Base-by-base conservation (phyloP, 2,888 invertebrate species). In the Encarsia formosa region DNA sequence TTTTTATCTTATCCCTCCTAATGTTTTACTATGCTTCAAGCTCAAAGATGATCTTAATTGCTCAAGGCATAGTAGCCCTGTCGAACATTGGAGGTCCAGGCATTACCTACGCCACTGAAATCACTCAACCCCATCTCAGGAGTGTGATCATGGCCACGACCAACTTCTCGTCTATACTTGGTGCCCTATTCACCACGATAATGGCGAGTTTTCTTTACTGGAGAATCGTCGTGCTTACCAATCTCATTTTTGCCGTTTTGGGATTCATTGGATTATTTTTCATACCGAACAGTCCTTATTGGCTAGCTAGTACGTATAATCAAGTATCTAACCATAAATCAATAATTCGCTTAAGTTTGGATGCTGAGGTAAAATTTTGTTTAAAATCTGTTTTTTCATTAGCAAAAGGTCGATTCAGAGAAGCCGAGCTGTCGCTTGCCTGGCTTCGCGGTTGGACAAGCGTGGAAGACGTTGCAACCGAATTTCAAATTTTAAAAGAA, bases 271-370 rank as follows among this genome's bases (percentile, higher is more conserved):
- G 83, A 0, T 74, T 90, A 11, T 83, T 78, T 62, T 81, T 88
- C 66, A 81, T 90, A 8, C 90, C 90, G 0, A 89, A 90, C 72
- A 88, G 87, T 60, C 90, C 90, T 0, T 82, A 86, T 61, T 90
- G 90, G 90, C 75, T 90, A 43, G 81, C 88, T 35, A 79, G 84
- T 75, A n/a, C 5, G 40, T 40, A 22, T n/a, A n/a, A n/a, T 13
- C 8, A 37, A 20, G 6, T 19, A 3, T 19, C 37, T 5, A 9
- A 3, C n/a, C n/a, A n/a, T n/a, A n/a, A n/a, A n/a, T n/a, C n/a
- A n/a, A n/a, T n/a, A n/a, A n/a, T n/a, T n/a, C n/a, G n/a, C n/a
- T n/a, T n/a, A n/a, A n/a, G n/a, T n/a, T n/a, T n/a, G n/a, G n/a
- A n/a, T n/a, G n/a, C n/a, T n/a, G n/a, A n/a, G n/a, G n/a, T n/a